A percentile compares a stretch with the other conserved stretches of the same genome.
phyloP scores from a whole-genome alignment of 30 jellyfish, hydroid and myxozoan genomes.

The Sanderia malayensis region DNA sequence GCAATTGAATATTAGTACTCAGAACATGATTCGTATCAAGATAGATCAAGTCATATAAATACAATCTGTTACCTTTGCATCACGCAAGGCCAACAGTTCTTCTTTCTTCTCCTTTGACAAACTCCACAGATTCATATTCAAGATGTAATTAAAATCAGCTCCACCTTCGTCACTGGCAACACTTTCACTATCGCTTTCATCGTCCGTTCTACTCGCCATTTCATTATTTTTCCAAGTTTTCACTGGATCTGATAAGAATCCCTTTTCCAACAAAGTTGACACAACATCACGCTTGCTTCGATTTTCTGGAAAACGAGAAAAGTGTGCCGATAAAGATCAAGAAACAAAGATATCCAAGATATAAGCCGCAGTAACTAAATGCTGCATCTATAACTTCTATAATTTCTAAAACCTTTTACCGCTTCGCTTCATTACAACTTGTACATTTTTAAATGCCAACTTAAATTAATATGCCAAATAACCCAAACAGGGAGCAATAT shows the following conservation, averaged over 20 bases:
- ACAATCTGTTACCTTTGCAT: conserved; percentile 81
- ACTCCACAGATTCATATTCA: conserved; percentile 79
- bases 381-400: too few species aligned
- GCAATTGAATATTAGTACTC: not conserved
- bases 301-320: conserved; percentile 64
- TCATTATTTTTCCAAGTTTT: conserved; percentile 77
- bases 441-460: too few species aligned
- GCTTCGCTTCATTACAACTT: too few species aligned
- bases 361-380: too few species aligned
- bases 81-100: conserved; percentile 73
- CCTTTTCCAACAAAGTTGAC: conserved; percentile 60
- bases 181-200: conserved; percentile 75
- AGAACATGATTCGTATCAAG: too few species aligned
- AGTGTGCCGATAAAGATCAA: too few species aligned
- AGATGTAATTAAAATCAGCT: conserved; percentile 75
- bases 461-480: too few species aligned
- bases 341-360: too few species aligned
- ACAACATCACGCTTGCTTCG: conserved; percentile 83
- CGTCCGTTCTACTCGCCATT: conserved; percentile 20
- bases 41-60: too few species aligned
- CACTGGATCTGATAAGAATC: conserved; percentile 92
- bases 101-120: conserved; percentile 85
- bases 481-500: too few species aligned
- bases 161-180: conserved; percentile 70
- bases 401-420: too few species aligned